These are phyloP conservation scores for Nyctibius grandis DNA, from an alignment of 2,797 vertebrate species.

Conservation along the genomic window DNA sequence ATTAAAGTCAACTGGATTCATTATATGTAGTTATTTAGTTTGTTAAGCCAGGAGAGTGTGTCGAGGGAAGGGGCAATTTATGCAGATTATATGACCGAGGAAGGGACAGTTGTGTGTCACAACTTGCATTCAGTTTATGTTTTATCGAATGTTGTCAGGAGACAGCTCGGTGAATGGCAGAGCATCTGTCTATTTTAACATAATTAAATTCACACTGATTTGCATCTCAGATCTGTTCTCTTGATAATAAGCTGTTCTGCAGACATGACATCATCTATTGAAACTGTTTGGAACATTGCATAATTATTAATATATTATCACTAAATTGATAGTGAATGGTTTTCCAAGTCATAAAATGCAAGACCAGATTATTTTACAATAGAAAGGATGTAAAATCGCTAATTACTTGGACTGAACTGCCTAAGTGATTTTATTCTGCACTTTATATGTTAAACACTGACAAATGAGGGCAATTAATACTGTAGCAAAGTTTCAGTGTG, in stretches of 20 bases:
- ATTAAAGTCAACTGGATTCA: background rate
- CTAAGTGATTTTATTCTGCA: slow-evolving; percentile 17
- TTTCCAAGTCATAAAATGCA: background rate
- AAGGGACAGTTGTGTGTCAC: background rate
- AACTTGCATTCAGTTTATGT: background rate
- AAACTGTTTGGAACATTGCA: background rate
- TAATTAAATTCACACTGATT: slow-evolving; percentile 12
- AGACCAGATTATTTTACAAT: slow-evolving; percentile 25
- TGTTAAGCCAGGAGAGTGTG: background rate
- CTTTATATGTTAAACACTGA: slow-evolving; percentile 15
- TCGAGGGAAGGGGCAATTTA: background rate
- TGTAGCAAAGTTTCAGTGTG: background rate
- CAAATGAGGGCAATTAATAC: slow-evolving; percentile 23
- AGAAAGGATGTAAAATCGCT: background rate
- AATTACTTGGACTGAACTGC: background rate
- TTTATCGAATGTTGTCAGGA: background rate
- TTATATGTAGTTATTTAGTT: background rate
- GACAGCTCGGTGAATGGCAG: background rate
- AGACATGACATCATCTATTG: slow-evolving; percentile 5
- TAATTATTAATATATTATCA: slow-evolving; percentile 29
- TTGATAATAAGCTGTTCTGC: background rate
- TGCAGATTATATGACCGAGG: background rate
- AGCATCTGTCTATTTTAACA: background rate
- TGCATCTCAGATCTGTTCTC: slow-evolving; percentile 17
- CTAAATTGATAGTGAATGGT: slow-evolving; percentile 22